Percentiles rank a stretch among this genome's conserved stretches.
Conservation (phyloP, 1,140 invertebrate species). For the Platyscapa corneri region DNA sequence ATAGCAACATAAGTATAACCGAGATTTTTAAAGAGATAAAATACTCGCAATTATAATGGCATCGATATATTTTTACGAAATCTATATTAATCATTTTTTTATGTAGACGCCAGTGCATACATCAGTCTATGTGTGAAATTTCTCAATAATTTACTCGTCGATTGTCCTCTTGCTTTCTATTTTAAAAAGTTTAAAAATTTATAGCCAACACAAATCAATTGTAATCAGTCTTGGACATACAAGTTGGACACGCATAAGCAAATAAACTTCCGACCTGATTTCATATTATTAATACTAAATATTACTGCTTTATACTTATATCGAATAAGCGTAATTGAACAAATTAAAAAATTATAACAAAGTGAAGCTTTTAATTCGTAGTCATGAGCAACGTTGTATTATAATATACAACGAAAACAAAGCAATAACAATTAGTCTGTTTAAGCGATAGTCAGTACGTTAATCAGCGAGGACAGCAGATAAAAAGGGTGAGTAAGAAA, state of each 20-base stretch:
- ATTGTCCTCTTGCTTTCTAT: too few relatives aligned
- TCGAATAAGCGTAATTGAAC: not conserved
- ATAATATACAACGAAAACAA: not conserved
- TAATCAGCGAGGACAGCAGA: not conserved
- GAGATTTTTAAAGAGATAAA: not conserved
- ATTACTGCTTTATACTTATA: not conserved
- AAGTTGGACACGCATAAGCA: not conserved
- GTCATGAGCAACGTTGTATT: not conserved
- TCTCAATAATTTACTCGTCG: not conserved
- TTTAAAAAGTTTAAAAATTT: not conserved
- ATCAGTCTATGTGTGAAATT: not conserved
- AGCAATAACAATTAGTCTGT: constrained; percentile 6
- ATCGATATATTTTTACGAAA: too few relatives aligned
- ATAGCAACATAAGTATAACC: not conserved
- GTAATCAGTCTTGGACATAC: not conserved
- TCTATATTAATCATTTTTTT: too few relatives aligned
- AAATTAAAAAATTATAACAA: not conserved
- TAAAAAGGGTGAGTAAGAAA: not conserved
- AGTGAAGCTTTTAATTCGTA: not conserved
- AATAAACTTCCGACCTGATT: not conserved
- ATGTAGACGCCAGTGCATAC: not conserved
- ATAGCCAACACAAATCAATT: not conserved
- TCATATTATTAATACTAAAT: not conserved
- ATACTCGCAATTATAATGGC: too few relatives aligned
- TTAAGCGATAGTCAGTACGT: not conserved